Evolutionary conservation across 2,113 vertebrate species (phyloP).

Genomic region (Balaenoptera acutorostrata): DNA sequence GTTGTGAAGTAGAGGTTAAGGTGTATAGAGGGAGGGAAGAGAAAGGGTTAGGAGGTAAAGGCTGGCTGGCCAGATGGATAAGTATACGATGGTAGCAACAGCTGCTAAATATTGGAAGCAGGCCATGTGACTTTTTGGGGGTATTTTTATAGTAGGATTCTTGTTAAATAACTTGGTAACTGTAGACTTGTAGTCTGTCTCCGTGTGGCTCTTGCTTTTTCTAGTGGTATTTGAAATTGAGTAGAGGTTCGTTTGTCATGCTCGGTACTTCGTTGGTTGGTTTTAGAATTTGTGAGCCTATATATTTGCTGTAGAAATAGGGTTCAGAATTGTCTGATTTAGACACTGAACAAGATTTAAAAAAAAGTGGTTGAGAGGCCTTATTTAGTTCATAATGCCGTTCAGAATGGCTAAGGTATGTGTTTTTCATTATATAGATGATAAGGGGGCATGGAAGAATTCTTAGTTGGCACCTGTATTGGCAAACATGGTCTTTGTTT

Average conservation of each 20-base stretch:
- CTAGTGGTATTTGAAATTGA: slow-evolving; percentile 53
- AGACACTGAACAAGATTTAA: background rate
- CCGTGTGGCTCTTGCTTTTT: slow-evolving; percentile 52
- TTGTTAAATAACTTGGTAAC: slow-evolving; percentile 63
- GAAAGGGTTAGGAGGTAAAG: slow-evolving; percentile 39
- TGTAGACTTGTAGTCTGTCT: slow-evolving; percentile 49
- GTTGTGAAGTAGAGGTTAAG: slow-evolving; percentile 42
- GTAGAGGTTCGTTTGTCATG: slow-evolving; percentile 54
- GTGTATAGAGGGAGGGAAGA: slow-evolving; percentile 52
- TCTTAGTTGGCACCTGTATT: slow-evolving; percentile 28
- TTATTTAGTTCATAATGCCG: slow-evolving; percentile 17
- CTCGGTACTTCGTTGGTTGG: slow-evolving; percentile 60
- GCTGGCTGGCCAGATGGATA: slow-evolving; percentile 71
- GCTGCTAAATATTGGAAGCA: slow-evolving; percentile 73
- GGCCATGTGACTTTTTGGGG: slow-evolving; percentile 62
- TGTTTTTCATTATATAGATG: slow-evolving; percentile 17
- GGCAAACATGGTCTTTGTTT: background rate
- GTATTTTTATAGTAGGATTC: slow-evolving; percentile 68
- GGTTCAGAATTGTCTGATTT: slow-evolving; percentile 38
- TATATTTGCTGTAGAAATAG: slow-evolving; percentile 44
- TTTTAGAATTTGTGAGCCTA: slow-evolving; percentile 35
- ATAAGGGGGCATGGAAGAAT: background rate
- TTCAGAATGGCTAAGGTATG: slow-evolving; percentile 19
- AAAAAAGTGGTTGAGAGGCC: slow-evolving; percentile 38
- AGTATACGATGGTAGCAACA: slow-evolving; percentile 78